Base-by-base conservation (phyloP, 1,140 invertebrate genomes). In the Neuroterus valhalla region DNA sequence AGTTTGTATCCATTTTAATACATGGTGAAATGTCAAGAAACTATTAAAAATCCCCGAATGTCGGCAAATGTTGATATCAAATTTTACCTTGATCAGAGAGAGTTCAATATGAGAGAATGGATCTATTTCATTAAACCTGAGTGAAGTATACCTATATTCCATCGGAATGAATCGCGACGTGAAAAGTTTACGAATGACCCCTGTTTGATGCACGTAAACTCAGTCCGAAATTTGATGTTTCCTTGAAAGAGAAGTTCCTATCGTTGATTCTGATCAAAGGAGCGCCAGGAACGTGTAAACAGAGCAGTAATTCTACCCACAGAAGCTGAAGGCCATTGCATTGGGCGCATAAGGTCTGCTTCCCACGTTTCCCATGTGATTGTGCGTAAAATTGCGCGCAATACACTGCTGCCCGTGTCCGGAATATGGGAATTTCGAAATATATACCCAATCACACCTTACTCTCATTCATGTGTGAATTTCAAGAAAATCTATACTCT, bases 371-470 rank as follows among this genome's bases (percentile, higher is more conserved):
- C 45, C 45, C 42, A 69, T 45, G 68, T 69, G 38, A 44, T 69
- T 26, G 44, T 69, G 68, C 26, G 31, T 38, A 69, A 69, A 38
- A 15, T 46, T 69, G 45, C 11, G 44, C 68, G 45, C 68, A 69
- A 69, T 69, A 69, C 17, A 44, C 19, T 14, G 38, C 43, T 69
- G 48, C 42, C 23, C 45, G 68, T 69, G 68, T 46, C 48, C 17
- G 15, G 68, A 69, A 69, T 69, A 69, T 42, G 14, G 44, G 68
- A 69, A 69, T 69, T 48, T 69, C 48, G 68, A 46, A 69, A 69
- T 46, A 69, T 46, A 69, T 46, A 69, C n/a, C 43, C 5, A 69
- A 15, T 44, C 42, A 15, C 42, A 31, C 46, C 23, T 44, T n/a
- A n/a, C 6, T 38, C 31, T 62, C 55, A 62, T 38, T 26, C 55